These are phyloP conservation scores for Leptinotarsa peninsularis DNA, from an alignment of 2,888 invertebrate species.

Conservation along the genomic window DNA sequence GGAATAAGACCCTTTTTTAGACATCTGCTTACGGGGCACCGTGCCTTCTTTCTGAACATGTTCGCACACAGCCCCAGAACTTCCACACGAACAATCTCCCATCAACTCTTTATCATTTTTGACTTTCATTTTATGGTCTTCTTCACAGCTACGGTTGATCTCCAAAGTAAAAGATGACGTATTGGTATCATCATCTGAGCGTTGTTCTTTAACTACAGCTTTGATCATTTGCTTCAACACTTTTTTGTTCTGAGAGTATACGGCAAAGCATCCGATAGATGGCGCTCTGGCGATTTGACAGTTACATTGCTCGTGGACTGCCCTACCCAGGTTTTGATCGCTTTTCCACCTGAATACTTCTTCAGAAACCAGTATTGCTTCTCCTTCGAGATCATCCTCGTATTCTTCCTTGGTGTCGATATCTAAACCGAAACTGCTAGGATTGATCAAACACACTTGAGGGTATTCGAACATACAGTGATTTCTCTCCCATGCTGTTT, in stretches of 20 bases:
- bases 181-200: constrained; percentile 14
- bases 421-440: not conserved
- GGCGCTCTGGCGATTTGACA: not conserved
- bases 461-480: not conserved
- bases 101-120: constrained; percentile 51
- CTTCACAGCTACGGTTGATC: constrained; percentile 21
- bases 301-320: not conserved
- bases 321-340: not conserved
- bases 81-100: constrained; percentile 49
- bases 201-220: constrained; percentile 15
- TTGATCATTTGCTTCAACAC: constrained; percentile 26
- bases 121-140: constrained; percentile 20
- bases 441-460: not conserved
- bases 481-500: constrained; percentile 6
- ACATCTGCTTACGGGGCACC: not conserved
- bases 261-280: constrained; percentile 8
- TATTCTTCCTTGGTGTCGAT: not conserved
- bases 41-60: constrained; percentile 11
- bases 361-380: not conserved
- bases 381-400: not conserved
- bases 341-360: constrained; percentile 13
- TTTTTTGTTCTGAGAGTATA: constrained; percentile 6
- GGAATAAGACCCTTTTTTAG: not conserved
- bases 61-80: constrained; percentile 24
- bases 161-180: constrained; percentile 24